Evolutionary conservation across 2,888 invertebrate species (phyloP).

Genomic region (Ectemnius continuus): DNA sequence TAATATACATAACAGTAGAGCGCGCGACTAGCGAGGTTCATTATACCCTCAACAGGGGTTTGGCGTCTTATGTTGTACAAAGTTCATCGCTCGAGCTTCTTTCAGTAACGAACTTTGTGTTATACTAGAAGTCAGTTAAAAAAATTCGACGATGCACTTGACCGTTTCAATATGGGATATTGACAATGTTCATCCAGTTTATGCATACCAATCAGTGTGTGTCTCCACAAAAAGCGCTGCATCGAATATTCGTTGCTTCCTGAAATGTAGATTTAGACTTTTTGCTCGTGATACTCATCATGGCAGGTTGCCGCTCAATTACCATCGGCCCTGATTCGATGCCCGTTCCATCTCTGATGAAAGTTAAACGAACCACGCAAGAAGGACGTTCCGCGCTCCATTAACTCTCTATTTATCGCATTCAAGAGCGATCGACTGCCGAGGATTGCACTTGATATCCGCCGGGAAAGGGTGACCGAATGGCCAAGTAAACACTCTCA

Average conservation of each 20-base stretch:
- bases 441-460: constrained; percentile 24
- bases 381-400: constrained; percentile 18
- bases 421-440: constrained; percentile 10
- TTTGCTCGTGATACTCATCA: neutral
- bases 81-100: no score
- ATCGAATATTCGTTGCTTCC: constrained; percentile 10
- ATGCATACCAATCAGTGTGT: no score
- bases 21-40: no score
- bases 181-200: no score
- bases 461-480: neutral
- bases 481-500: neutral
- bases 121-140: no score
- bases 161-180: no score
- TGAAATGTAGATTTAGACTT: neutral
- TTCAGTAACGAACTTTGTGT: no score
- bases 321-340: constrained; percentile 14
- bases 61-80: no score
- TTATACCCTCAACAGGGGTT: no score
- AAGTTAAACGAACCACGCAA: constrained; percentile 27
- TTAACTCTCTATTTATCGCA: constrained; percentile 23
- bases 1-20: no score
- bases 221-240: no score
- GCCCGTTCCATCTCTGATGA: constrained; percentile 9
- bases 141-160: no score
- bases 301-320: neutral